A percentile compares a stretch with the other conserved stretches of the same genome.
These are phyloP conservation scores for Globia sparganii DNA, from an alignment of 2,888 invertebrate genomes.

Conservation along the genomic window DNA sequence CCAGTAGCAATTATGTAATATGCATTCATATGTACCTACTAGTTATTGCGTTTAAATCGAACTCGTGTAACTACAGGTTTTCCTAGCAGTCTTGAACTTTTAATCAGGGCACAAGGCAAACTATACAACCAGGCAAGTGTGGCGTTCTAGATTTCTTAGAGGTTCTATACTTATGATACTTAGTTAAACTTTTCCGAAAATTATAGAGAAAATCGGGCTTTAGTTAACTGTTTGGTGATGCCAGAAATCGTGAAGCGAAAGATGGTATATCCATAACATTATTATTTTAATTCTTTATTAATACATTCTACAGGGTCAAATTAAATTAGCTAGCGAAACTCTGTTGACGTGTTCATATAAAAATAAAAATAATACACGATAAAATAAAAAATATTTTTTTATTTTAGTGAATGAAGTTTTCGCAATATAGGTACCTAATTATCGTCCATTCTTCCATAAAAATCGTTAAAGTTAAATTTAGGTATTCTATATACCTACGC, in stretches of 20 bases:
- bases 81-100: slow-evolving; percentile 72
- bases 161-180: background rate
- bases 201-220: background rate
- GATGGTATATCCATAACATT: background rate
- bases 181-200: background rate
- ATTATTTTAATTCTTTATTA: too few species aligned
- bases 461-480: too few species aligned
- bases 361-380: too few species aligned
- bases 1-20: slow-evolving; percentile 39
- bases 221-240: too few species aligned
- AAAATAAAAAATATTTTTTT: too few species aligned
- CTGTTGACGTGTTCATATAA: too few species aligned
- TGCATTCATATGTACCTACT: slow-evolving; percentile 6
- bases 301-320: too few species aligned
- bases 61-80: slow-evolving; percentile 66
- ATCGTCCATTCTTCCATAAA: too few species aligned
- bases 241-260: background rate
- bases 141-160: background rate
- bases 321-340: too few species aligned
- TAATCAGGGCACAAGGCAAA: slow-evolving; percentile 21
- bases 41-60: slow-evolving; percentile 45
- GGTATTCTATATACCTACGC: too few species aligned
- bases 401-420: too few species aligned
- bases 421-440: too few species aligned
- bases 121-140: slow-evolving; percentile 1